phyloP scores from a whole-genome alignment of 1,140 invertebrate genomes.

The Melipona quadrifasciata region DNA sequence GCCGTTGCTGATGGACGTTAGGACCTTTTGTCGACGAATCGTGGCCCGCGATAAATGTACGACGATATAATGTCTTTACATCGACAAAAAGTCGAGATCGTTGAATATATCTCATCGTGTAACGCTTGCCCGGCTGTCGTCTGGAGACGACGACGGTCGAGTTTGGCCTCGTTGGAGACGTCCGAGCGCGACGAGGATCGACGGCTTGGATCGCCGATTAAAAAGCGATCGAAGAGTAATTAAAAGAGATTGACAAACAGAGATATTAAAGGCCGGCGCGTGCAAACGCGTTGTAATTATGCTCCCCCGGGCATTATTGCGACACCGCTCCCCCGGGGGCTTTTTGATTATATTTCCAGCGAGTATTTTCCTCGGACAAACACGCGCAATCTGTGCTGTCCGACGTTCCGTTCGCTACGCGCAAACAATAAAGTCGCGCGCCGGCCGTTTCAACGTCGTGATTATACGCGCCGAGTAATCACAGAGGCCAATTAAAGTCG shows the following conservation, averaged over 20 bases:
- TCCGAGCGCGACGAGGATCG: neutral
- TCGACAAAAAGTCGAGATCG: too few relatives aligned
- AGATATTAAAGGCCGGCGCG: neutral
- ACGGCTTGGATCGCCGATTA: neutral
- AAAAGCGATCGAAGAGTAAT: slow-evolving; percentile 23
- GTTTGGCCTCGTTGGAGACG: neutral
- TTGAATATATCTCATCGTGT: too few relatives aligned
- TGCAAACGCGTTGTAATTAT: slow-evolving; percentile 31
- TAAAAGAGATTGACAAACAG: slow-evolving; percentile 28
- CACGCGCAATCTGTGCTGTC: neutral
- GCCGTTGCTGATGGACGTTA: too few relatives aligned
- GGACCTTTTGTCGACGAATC: too few relatives aligned
- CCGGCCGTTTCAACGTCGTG: neutral
- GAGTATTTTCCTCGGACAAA: slow-evolving; percentile 17
- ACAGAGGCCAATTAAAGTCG: slow-evolving; percentile 12
- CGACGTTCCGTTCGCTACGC: slow-evolving; percentile 7
- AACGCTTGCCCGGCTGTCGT: too few relatives aligned
- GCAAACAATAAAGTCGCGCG: slow-evolving; percentile 11
- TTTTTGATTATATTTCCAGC: slow-evolving; percentile 22
- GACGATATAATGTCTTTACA: too few relatives aligned
- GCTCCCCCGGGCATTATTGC: slow-evolving; percentile 5
- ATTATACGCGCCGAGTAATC: neutral
- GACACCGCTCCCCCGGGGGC: neutral
- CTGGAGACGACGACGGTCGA: neutral
- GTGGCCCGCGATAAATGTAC: too few relatives aligned